These are phyloP conservation scores for Notolepis coatsorum DNA, from an alignment of 2,797 vertebrate species.

Conservation along the genomic window DNA sequence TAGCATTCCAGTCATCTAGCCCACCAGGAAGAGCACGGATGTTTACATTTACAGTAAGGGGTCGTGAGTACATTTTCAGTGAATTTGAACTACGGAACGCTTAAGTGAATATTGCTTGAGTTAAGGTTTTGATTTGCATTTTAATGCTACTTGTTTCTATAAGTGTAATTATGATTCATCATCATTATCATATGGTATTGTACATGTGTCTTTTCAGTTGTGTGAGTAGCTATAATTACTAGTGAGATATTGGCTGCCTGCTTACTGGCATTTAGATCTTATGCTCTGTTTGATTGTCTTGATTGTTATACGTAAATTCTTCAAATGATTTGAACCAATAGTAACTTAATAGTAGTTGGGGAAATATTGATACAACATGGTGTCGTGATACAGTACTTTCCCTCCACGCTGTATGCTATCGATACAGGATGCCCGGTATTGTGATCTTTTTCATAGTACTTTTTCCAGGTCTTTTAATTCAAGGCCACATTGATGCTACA, in stretches of 20 bases:
- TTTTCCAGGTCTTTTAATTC: too few relatives aligned
- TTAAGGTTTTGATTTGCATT: too few relatives aligned
- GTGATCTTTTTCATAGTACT: too few relatives aligned
- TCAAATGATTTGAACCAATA: neutral
- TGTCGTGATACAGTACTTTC: too few relatives aligned
- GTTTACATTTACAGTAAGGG: conserved; percentile 19
- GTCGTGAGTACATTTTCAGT: conserved; percentile 38
- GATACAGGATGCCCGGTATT: too few relatives aligned
- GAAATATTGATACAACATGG: too few relatives aligned
- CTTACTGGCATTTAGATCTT: neutral
- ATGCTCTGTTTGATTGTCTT: neutral
- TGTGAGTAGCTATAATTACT: neutral
- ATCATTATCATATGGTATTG: neutral
- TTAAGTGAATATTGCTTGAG: too few relatives aligned
- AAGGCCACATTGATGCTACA: too few relatives aligned
- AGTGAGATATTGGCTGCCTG: neutral
- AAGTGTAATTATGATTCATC: neutral
- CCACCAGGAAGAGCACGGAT: conserved; percentile 36
- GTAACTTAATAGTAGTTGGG: neutral
- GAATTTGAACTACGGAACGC: too few relatives aligned
- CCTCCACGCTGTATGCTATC: too few relatives aligned
- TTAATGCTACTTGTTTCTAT: neutral
- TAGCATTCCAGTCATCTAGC: conserved; percentile 44
- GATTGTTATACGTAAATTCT: neutral
- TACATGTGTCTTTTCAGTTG: neutral